Percentiles rank a stretch among this genome's conserved stretches.
phyloP scores from a whole-genome alignment of 2,797 vertebrate genomes.

The Hozukius guyotensis region DNA sequence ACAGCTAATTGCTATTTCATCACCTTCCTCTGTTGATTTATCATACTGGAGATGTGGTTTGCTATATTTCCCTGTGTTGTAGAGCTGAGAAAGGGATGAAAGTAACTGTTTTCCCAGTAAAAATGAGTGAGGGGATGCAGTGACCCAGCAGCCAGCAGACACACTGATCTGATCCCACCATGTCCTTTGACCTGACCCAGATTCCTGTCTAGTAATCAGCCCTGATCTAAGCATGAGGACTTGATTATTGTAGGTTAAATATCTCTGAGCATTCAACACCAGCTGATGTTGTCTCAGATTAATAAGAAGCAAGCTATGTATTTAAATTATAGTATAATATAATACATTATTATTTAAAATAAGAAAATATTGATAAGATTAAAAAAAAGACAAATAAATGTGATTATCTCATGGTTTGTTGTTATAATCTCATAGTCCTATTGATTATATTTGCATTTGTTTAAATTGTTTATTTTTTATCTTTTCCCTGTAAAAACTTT shows the following conservation, averaged over 20 bases:
- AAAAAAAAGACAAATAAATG: not conserved
- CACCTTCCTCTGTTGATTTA: not conserved
- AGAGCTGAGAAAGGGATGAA: not conserved
- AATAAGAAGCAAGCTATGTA: not conserved
- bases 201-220: conserved; percentile 53
- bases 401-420: not conserved
- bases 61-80: not conserved
- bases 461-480: not conserved
- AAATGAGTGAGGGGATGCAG: conserved; percentile 36
- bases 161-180: conserved; percentile 64
- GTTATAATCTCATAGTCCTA: not conserved
- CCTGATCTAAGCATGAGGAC: conserved; percentile 56
- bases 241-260: conserved; percentile 51
- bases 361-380: too few relatives aligned
- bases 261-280: conserved; percentile 25
- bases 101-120: conserved; percentile 15
- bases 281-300: conserved; percentile 24
- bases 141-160: conserved; percentile 35
- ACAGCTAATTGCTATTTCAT: not conserved
- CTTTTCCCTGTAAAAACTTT: not conserved
- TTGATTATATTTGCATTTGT: not conserved
- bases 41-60: not conserved
- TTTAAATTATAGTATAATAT: not conserved
- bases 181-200: conserved; percentile 76
- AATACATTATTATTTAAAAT: not conserved